Evolutionary conservation across 2,113 vertebrate genomes (phyloP).

Genomic region (Lagopus muta): DNA sequence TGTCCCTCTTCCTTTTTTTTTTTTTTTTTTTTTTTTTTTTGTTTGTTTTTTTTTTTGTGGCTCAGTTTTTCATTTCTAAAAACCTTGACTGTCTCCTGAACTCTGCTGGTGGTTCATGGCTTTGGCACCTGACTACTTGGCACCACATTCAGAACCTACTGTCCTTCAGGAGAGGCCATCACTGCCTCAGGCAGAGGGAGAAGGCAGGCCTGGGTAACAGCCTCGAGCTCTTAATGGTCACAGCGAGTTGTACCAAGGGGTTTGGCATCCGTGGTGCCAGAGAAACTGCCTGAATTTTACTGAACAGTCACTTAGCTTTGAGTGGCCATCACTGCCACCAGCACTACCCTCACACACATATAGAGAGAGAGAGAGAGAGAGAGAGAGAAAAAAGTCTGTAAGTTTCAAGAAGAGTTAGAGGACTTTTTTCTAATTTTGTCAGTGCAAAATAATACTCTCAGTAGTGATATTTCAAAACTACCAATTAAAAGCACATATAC

Average conservation of each 20-base stretch:
- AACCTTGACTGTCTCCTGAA: not conserved
- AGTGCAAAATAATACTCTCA: not conserved
- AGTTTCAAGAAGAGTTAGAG: not conserved
- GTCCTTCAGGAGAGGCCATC: not conserved
- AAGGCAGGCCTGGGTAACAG: not conserved
- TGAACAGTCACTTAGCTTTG: not conserved
- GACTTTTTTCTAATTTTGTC: not conserved
- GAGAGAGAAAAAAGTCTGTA: not conserved
- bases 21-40: not conserved
- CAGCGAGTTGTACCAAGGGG: not conserved
- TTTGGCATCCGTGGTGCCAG: not conserved
- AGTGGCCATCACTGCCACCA: not conserved
- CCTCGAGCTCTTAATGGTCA: not conserved
- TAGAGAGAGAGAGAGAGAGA: not conserved
- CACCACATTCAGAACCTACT: not conserved
- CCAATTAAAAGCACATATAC: not conserved
- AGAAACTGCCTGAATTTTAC: not conserved
- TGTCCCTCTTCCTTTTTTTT: not conserved
- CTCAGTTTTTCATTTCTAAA: not conserved
- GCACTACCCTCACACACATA: rapidly evolving
- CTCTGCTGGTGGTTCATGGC: not conserved
- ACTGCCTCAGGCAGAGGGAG: too few relatives aligned
- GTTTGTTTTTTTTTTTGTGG: not conserved
- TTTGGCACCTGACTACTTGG: not conserved
- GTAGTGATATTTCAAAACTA: not conserved